A percentile compares a stretch with the other conserved stretches of the same genome.
These are phyloP conservation scores for Hyperoplus lanceolatus DNA, from an alignment of 2,797 vertebrate genomes.

Conservation along the genomic window DNA sequence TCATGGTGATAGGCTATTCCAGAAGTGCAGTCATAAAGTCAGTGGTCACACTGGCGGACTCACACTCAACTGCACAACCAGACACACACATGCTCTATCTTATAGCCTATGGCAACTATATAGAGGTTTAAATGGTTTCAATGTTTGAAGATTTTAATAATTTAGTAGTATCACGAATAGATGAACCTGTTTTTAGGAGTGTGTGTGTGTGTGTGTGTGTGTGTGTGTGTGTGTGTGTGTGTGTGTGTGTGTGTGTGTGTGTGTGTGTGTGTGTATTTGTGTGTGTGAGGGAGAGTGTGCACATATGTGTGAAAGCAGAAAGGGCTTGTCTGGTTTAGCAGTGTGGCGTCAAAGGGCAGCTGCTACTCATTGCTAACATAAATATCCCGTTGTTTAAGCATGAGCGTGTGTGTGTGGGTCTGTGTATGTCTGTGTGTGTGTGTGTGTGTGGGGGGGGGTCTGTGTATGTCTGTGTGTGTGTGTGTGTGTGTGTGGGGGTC, in stretches of 20 bases:
- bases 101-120: conserved; percentile 3
- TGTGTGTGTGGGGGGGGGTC: conserved; percentile 18
- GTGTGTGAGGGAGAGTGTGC: background rate
- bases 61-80: background rate
- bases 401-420: conserved; percentile 17
- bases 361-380: conserved; percentile 45
- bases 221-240: background rate
- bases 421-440: conserved; percentile 30
- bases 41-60: background rate
- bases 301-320: conserved; percentile 33
- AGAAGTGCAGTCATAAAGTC: background rate
- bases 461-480: conserved; percentile 16
- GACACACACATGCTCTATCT: background rate
- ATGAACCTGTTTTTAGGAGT: background rate
- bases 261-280: background rate
- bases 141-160: conserved; percentile 32
- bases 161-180: conserved; percentile 13
- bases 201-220: background rate
- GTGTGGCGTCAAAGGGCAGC: conserved; percentile 39
- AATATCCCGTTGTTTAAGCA: conserved; percentile 47
- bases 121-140: background rate
- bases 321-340: conserved; percentile 26
- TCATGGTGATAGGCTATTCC: background rate
- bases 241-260: background rate
- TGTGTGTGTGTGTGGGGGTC: conserved; percentile 2